phyloP scores from a whole-genome alignment of 2,888 invertebrate genomes.

The Pharmacophagus antenor region DNA sequence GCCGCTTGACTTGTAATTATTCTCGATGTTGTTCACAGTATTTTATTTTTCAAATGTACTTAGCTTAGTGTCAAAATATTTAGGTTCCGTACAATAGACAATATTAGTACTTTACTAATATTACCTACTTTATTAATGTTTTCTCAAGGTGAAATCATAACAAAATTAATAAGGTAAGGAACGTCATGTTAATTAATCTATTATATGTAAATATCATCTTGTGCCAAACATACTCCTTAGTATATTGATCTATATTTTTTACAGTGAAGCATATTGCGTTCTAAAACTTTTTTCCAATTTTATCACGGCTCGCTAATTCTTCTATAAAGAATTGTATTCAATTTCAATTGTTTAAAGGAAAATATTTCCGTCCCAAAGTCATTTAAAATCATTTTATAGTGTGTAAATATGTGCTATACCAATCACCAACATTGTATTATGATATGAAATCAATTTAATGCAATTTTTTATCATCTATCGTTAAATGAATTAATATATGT shows the following conservation, averaged over 20 bases:
- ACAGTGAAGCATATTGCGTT: slow-evolving; percentile 3
- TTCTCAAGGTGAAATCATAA: not conserved
- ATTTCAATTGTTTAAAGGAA: slow-evolving; percentile 48
- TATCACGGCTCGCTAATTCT: not conserved
- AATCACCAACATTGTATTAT: slow-evolving; percentile 14
- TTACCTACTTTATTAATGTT: not conserved
- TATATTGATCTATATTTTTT: slow-evolving; percentile 29
- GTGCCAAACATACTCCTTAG: slow-evolving; percentile 27
- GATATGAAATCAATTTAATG: slow-evolving; percentile 39
- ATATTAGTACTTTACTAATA: not conserved
- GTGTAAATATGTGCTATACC: slow-evolving; percentile 41
- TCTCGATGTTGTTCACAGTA: slow-evolving; percentile 7
- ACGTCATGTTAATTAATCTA: slow-evolving; percentile 12
- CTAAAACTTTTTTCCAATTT: not conserved
- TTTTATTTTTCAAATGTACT: slow-evolving; percentile 26
- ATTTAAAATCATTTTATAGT: slow-evolving; percentile 67
- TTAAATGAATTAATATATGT: slow-evolving; percentile 17
- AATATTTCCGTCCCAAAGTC: slow-evolving; percentile 79
- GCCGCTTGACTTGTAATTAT: not conserved
- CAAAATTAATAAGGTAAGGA: slow-evolving; percentile 17
- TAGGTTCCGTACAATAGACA: slow-evolving; percentile 8
- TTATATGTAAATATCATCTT: slow-evolving; percentile 21
- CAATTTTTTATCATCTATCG: slow-evolving; percentile 31
- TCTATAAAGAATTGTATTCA: not conserved
- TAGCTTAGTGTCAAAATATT: slow-evolving; percentile 18